Evolutionary conservation across 2,797 vertebrate genomes (phyloP).

Genomic region (Taenioides sp.): DNA sequence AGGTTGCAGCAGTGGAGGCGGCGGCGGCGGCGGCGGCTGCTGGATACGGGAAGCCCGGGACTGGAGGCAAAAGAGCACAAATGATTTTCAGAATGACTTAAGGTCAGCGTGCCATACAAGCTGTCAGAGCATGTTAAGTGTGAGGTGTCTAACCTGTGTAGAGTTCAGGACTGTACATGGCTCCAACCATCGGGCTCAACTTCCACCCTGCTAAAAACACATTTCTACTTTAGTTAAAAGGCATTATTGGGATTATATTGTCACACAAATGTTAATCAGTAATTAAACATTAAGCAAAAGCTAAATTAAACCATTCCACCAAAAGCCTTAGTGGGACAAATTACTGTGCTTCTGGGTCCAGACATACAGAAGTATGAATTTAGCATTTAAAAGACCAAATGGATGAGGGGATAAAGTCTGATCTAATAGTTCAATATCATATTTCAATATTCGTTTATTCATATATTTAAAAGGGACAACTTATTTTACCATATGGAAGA

Average conservation of each 20-base stretch:
- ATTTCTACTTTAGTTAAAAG: not conserved
- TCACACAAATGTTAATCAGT: not conserved
- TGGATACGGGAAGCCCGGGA: slow-evolving; percentile 96
- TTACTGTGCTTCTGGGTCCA: not conserved
- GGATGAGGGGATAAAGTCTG: too few species aligned
- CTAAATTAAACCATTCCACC: not conserved
- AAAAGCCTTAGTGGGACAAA: not conserved
- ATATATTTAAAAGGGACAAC: not conserved
- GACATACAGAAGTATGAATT: too few species aligned
- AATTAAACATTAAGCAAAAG: not conserved
- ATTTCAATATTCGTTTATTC: not conserved
- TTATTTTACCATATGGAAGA: slow-evolving; percentile 76
- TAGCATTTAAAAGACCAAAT: too few species aligned
- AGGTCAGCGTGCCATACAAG: not conserved
- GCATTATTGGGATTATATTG: not conserved
- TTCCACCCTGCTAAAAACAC: slow-evolving; percentile 88
- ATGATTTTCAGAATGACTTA: not conserved
- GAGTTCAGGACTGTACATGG: slow-evolving; percentile 97
- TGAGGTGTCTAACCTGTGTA: slow-evolving; percentile 86
- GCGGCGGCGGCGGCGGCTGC: slow-evolving; percentile 79
- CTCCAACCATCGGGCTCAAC: slow-evolving; percentile 95
- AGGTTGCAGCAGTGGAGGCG: slow-evolving; percentile 89
- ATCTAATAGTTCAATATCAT: not conserved
- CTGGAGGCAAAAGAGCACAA: slow-evolving; percentile 58
- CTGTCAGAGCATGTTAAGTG: not conserved